A percentile compares a stretch with the other conserved stretches of the same genome.
phyloP scores from a whole-genome alignment of 2,888 invertebrate genomes.

The Philereme transversata region DNA sequence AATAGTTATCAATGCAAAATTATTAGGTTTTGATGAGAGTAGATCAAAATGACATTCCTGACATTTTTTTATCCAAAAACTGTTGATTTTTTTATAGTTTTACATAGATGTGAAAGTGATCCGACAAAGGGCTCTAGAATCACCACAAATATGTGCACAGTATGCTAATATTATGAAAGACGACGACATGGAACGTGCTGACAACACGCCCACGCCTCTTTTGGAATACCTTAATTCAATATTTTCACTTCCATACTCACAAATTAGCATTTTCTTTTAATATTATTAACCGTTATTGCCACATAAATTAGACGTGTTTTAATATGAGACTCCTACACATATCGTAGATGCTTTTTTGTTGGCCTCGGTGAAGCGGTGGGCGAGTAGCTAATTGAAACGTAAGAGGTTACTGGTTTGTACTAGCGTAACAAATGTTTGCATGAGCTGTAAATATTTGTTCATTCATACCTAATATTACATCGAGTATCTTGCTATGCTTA shows the following conservation, averaged over 20 bases:
- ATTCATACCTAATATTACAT: too few relatives aligned
- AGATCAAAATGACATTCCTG: too few relatives aligned
- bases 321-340: slow-evolving; percentile 8
- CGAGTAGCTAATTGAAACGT: too few relatives aligned
- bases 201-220: slow-evolving; percentile 16
- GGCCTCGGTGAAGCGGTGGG: too few relatives aligned
- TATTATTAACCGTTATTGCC: slow-evolving; percentile 6
- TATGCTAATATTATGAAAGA: slow-evolving; percentile 39
- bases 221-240: slow-evolving; percentile 24
- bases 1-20: too few relatives aligned
- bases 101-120: slow-evolving; percentile 27
- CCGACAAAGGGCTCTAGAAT: slow-evolving; percentile 29
- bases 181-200: slow-evolving; percentile 31
- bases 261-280: slow-evolving; percentile 13
- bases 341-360: not conserved
- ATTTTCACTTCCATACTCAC: slow-evolving; percentile 23
- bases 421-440: too few relatives aligned
- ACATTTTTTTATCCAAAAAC: too few relatives aligned
- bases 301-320: not conserved
- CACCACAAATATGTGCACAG: slow-evolving; percentile 34
- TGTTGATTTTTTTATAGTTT: too few relatives aligned
- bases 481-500: too few relatives aligned
- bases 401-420: too few relatives aligned
- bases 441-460: too few relatives aligned
- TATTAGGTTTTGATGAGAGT: too few relatives aligned